Evolutionary conservation across 2,888 invertebrate species (phyloP).

Genomic region (Antitype chi): DNA sequence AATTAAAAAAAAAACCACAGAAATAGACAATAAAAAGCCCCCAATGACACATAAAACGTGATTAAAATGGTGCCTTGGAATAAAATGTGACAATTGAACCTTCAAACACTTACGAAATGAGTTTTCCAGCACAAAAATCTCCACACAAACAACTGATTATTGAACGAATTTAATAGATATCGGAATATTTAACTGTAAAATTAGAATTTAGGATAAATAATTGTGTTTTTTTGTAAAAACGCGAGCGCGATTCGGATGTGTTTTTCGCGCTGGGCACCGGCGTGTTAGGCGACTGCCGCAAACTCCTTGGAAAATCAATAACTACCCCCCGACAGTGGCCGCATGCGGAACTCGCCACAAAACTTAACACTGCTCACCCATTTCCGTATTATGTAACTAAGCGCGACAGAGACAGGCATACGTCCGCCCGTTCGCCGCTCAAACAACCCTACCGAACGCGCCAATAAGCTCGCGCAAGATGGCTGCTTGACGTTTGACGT

Average conservation of each 20-base stretch:
- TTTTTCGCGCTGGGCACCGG: slow-evolving; percentile 89
- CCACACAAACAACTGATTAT: slow-evolving; percentile 75
- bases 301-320: slow-evolving; percentile 89
- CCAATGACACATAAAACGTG: slow-evolving; percentile 73
- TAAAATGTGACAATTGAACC: slow-evolving; percentile 71
- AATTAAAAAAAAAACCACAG: slow-evolving; percentile 59
- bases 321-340: slow-evolving; percentile 83
- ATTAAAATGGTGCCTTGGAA: slow-evolving; percentile 78
- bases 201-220: slow-evolving; percentile 76
- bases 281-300: slow-evolving; percentile 88
- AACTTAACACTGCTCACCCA: slow-evolving; percentile 86
- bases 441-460: slow-evolving; percentile 79
- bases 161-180: slow-evolving; percentile 59
- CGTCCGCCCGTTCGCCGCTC: slow-evolving; percentile 71
- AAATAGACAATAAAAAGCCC: slow-evolving; percentile 65
- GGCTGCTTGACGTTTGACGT: slow-evolving; percentile 87
- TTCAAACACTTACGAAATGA: slow-evolving; percentile 83
- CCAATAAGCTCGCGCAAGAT: slow-evolving; percentile 84
- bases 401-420: slow-evolving; percentile 80
- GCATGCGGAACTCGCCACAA: slow-evolving; percentile 87
- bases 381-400: slow-evolving; percentile 88
- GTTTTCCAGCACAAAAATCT: slow-evolving; percentile 82
- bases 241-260: slow-evolving; percentile 85
- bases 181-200: slow-evolving; percentile 53
- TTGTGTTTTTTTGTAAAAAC: slow-evolving; percentile 79